Evolutionary conservation across 2,888 invertebrate species (phyloP).

Genomic region (Sympetrum striolatum): DNA sequence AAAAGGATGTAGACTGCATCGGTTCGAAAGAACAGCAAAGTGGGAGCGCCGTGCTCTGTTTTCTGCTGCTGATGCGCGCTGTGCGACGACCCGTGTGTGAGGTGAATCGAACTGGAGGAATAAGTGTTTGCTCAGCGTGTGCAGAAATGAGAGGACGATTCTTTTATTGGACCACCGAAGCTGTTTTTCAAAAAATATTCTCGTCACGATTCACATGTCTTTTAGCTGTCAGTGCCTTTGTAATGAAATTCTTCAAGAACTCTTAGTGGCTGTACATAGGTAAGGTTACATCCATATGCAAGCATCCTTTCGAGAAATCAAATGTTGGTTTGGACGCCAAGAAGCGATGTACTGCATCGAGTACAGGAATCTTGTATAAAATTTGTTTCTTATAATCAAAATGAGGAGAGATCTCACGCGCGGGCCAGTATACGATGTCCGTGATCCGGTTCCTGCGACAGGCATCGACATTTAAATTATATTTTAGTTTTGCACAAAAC

Average conservation of each 20-base stretch:
- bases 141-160: background rate
- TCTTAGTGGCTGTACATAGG: slow-evolving; percentile 39
- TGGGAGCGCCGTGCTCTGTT: background rate
- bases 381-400: background rate
- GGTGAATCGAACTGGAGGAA: background rate
- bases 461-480: background rate
- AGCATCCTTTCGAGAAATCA: slow-evolving; percentile 6
- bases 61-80: too few species aligned
- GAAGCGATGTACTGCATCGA: background rate
- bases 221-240: slow-evolving; percentile 44
- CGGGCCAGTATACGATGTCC: background rate
- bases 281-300: background rate
- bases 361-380: slow-evolving; percentile 9
- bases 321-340: background rate
- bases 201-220: slow-evolving; percentile 31
- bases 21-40: background rate
- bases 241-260: slow-evolving; percentile 28
- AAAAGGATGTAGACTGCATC: background rate
- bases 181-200: slow-evolving; percentile 18
- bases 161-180: background rate
- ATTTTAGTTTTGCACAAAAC: slow-evolving; percentile 40
- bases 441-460: background rate
- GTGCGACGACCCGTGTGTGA: background rate
- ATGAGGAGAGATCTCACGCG: too few species aligned
- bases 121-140: background rate